A percentile compares a stretch with the other conserved stretches of the same genome.
Evolutionary conservation across 2,888 invertebrate species (phyloP).

Genomic region (Nysson spinosus): DNA sequence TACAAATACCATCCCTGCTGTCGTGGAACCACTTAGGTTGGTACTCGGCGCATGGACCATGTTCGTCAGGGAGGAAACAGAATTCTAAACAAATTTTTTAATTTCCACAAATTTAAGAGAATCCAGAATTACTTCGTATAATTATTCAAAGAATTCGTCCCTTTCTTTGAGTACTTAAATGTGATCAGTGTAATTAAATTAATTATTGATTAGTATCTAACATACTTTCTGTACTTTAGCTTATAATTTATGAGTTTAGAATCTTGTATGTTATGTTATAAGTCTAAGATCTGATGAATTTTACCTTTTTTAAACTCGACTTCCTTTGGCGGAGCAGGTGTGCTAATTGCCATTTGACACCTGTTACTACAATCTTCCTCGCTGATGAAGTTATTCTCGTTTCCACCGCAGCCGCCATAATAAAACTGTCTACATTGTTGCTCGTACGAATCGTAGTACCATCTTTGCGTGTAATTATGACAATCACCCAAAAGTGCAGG

Average conservation of each 20-base stretch:
- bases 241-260: neutral
- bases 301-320: constrained; percentile 73
- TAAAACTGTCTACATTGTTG: constrained; percentile 88
- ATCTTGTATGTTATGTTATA: neutral
- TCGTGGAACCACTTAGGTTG: constrained; percentile 86
- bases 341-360: constrained; percentile 80
- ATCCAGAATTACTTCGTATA: no score
- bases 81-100: constrained; percentile 78
- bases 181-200: no score
- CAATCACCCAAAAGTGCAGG: constrained; percentile 89
- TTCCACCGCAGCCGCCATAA: constrained; percentile 95
- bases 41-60: constrained; percentile 83
- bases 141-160: no score
- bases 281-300: neutral
- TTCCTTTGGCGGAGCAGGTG: constrained; percentile 74
- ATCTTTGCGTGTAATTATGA: constrained; percentile 85
- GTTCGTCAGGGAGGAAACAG: constrained; percentile 84
- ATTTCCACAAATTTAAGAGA: no score
- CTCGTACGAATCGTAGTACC: constrained; percentile 90
- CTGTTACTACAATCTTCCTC: constrained; percentile 83
- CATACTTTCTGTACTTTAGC: neutral
- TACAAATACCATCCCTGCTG: constrained; percentile 84
- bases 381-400: constrained; percentile 89
- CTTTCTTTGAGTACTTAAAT: no score
- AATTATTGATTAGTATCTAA: neutral